A percentile compares a stretch with the other conserved stretches of the same genome.
Conservation (phyloP, 2,888 invertebrate species). For the Ametastegia equiseti region DNA sequence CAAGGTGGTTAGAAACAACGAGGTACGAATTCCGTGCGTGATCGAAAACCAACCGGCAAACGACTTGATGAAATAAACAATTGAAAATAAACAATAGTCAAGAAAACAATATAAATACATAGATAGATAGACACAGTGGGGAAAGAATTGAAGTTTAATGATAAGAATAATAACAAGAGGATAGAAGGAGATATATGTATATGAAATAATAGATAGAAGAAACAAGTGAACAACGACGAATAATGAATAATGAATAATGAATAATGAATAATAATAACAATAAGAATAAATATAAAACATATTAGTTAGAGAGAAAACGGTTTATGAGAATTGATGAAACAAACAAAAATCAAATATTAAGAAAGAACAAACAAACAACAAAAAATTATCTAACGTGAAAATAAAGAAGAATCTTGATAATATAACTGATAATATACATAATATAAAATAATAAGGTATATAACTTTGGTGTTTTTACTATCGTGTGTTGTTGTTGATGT, state of each 20-base stretch:
- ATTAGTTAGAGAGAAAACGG: neutral
- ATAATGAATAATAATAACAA: conserved; percentile 20
- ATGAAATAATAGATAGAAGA: conserved; percentile 17
- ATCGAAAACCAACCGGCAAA: conserved; percentile 16
- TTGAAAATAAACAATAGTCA: conserved; percentile 5
- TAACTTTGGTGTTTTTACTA: conserved; percentile 1
- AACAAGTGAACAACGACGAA: conserved; percentile 31
- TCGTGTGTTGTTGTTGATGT: neutral
- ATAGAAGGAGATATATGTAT: neutral
- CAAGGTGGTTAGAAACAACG: conserved; percentile 24
- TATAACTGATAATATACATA: neutral
- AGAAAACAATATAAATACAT: neutral
- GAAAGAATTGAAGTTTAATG: conserved; percentile 21
- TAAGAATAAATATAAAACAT: neutral
- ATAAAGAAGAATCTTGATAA: too few relatives aligned
- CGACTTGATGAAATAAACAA: neutral
- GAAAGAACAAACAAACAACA: neutral
- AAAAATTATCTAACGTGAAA: neutral
- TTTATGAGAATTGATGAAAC: neutral
- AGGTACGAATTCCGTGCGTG: conserved; percentile 27
- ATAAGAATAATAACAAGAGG: neutral
- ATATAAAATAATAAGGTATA: neutral
- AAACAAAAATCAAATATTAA: neutral
- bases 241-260: conserved; percentile 11
- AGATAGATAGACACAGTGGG: conserved; percentile 32